Conservation (phyloP, 2,113 vertebrate genomes). For the Planiliza haematocheilus region DNA sequence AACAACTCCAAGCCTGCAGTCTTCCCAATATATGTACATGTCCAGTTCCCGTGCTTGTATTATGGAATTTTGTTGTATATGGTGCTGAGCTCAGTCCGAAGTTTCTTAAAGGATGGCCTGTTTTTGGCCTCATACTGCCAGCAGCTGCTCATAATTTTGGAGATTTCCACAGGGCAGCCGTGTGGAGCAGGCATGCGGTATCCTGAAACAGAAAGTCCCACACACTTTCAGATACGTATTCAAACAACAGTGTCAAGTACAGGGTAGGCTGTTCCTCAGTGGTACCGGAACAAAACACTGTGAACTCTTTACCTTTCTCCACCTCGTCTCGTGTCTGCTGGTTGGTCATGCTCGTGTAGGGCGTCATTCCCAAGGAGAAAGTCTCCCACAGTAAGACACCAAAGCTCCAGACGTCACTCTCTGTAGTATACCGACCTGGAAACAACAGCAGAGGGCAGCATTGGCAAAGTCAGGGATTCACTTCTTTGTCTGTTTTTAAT, state of each 20-base stretch:
- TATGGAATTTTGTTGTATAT: slow-evolving; percentile 81
- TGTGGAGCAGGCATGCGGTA: slow-evolving; percentile 87
- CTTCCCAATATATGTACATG: background rate
- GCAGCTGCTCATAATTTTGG: slow-evolving; percentile 90
- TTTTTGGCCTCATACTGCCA: slow-evolving; percentile 90
- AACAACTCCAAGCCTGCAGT: background rate
- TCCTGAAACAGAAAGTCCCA: slow-evolving; percentile 78
- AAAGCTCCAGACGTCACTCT: slow-evolving; percentile 97
- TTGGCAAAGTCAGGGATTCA: slow-evolving; percentile 47
- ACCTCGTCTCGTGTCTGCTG: slow-evolving; percentile 92
- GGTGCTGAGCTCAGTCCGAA: slow-evolving; percentile 84
- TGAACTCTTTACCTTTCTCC: slow-evolving; percentile 85
- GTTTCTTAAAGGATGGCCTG: slow-evolving; percentile 86
- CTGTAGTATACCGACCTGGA: slow-evolving; percentile 91
- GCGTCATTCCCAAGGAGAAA: slow-evolving; percentile 90
- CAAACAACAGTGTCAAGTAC: too few relatives aligned
- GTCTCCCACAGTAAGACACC: slow-evolving; percentile 95
- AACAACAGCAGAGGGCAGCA: slow-evolving; percentile 75
- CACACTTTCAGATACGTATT: too few relatives aligned
- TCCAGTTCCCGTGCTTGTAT: background rate
- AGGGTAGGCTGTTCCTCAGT: background rate
- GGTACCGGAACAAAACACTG: background rate
- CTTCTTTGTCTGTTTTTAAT: background rate
- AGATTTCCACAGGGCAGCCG: slow-evolving; percentile 88
- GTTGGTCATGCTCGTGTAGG: slow-evolving; percentile 92